These are phyloP conservation scores for Choristoneura fumiferana DNA, from an alignment of 1,140 invertebrate species.

Conservation along the genomic window DNA sequence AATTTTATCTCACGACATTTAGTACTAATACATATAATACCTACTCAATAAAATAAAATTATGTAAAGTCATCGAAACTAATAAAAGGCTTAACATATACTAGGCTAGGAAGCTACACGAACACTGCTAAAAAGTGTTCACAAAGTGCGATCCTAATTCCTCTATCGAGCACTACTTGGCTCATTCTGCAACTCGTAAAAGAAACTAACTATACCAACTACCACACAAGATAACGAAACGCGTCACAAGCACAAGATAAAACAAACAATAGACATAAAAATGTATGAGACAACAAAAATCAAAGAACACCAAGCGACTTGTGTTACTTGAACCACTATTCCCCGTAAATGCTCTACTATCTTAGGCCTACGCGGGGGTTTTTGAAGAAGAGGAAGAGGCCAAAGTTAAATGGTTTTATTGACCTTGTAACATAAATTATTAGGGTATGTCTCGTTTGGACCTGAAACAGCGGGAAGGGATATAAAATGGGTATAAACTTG, in stretches of 20 bases:
- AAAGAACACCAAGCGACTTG: conserved; percentile 8
- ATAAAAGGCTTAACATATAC: too few species aligned
- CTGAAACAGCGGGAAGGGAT: conserved; percentile 11
- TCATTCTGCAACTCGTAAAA: not conserved
- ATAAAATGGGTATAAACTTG: conserved; percentile 17
- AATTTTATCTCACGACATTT: too few species aligned
- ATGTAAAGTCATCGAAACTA: too few species aligned
- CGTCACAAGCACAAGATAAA: conserved; percentile 9
- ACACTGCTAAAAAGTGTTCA: too few species aligned
- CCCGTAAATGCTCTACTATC: not conserved
- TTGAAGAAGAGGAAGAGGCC: not conserved
- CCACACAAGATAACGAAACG: not conserved
- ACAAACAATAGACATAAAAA: conserved; percentile 18
- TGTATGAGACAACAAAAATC: conserved; percentile 18
- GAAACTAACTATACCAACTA: not conserved
- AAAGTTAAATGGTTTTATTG: conserved; percentile 13
- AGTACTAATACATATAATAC: too few species aligned
- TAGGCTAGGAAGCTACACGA: too few species aligned
- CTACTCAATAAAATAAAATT: too few species aligned
- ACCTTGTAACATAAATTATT: conserved; percentile 18
- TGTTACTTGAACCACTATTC: not conserved
- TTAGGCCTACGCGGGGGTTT: not conserved
- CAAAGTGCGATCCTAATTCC: not conserved
- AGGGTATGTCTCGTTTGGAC: conserved; percentile 9
- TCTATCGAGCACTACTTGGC: not conserved